Evolutionary conservation across 2,888 invertebrate species (phyloP).

Genomic region (Coelinius sp.): DNA sequence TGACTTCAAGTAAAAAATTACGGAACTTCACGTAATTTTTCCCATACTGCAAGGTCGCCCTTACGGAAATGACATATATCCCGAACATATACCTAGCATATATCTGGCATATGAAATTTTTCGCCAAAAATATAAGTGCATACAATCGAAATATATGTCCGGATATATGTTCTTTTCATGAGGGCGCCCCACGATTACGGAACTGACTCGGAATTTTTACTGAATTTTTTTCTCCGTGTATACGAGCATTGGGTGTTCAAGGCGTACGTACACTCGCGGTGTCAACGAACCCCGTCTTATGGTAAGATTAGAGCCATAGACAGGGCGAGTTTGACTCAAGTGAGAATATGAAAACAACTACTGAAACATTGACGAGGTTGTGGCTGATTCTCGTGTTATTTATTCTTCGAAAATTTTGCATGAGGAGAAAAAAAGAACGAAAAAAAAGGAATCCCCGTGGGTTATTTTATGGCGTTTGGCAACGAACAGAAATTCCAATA

Average conservation of each 20-base stretch:
- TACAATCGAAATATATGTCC: too few relatives aligned
- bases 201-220: too few relatives aligned
- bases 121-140: too few relatives aligned
- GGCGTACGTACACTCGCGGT: conserved; percentile 38
- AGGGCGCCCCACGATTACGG: too few relatives aligned
- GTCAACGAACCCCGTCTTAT: conserved; percentile 50
- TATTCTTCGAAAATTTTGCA: background rate
- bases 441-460: background rate
- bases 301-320: conserved; percentile 38
- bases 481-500: conserved; percentile 33
- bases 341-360: conserved; percentile 25
- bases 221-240: too few relatives aligned
- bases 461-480: background rate
- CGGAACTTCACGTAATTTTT: too few relatives aligned
- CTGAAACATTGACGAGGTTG: conserved; percentile 54
- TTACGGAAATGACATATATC: too few relatives aligned
- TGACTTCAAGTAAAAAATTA: too few relatives aligned
- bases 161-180: too few relatives aligned
- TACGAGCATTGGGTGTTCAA: background rate
- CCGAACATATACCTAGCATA: too few relatives aligned
- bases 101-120: too few relatives aligned
- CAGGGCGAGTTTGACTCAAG: background rate
- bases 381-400: conserved; percentile 36
- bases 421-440: background rate
- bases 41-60: too few relatives aligned